Evolutionary conservation across 2,797 vertebrate genomes (phyloP), one percentile per base, ranked within the genome.

Genomic region (Euphonia xanthogaster): DNA sequence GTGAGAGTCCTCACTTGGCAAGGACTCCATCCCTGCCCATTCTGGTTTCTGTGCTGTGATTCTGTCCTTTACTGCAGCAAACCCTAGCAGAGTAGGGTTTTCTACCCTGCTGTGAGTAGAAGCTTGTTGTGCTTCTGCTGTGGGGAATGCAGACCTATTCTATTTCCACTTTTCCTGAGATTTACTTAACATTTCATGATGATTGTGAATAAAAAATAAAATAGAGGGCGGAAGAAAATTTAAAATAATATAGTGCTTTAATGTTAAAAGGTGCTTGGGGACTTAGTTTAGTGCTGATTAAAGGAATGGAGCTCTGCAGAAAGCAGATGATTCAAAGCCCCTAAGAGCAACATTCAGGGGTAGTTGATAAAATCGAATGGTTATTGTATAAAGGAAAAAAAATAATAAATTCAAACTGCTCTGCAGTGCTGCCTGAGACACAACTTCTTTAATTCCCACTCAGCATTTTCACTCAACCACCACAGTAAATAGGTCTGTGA

Each of bases 21-120:
- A 73, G 60, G 30, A 14, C 10, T 68, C 23, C 76, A 39, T 45
- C 13, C 22, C 13, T 57, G 16, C 23, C 53, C 40, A 25, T 47
- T 74, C 58, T 45, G 42, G 8, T 12, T 78, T 70, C 30, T 79
- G 17, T 30, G 30, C 24, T 31, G 4, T 28, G n/a, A 44, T 47
- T 58, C 16, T 77, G 39, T 35, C 45, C 28, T 45, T 60, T 73
- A 25, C 24, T 33, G 11, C 40, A 53, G 23, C 11, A 85, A 73
- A 54, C 1, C 2, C 14, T 18, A 18, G 37, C 1, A 65, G 27
- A 63, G 12, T 1, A n/a, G n/a, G n/a, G 5, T 4, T 58, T 4
- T 66, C 75, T 82, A 33, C 44, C 12, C 40, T 14, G 0, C 19
- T 45, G 6, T 53, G 24, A 14, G 27, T 27, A 44, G 10, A 27